Conservation (phyloP, 2,797 vertebrate species). For the Artibeus lituratus region DNA sequence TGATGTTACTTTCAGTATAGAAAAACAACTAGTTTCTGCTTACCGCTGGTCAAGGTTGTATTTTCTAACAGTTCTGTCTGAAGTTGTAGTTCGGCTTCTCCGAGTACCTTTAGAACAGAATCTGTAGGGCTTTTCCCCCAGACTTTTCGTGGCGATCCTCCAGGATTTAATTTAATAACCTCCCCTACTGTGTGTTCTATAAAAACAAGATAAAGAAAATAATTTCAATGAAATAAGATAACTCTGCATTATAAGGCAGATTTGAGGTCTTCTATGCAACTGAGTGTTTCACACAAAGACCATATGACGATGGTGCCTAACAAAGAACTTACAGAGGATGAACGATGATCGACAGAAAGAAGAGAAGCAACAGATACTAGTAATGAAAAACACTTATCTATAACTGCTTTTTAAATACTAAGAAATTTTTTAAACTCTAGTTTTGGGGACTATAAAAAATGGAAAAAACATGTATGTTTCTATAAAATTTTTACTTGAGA, state of each 20-base stretch:
- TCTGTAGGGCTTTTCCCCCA: slow-evolving; percentile 89
- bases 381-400: neutral
- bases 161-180: slow-evolving; percentile 85
- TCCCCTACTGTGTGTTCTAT: slow-evolving; percentile 88
- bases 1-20: neutral
- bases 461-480: neutral
- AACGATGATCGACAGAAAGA: neutral
- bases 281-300: neutral
- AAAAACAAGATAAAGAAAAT: slow-evolving; percentile 45
- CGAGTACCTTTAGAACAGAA: slow-evolving; percentile 88
- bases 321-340: neutral
- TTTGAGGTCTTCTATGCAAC: neutral
- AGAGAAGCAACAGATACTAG: neutral
- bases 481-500: neutral
- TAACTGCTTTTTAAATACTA: neutral
- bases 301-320: neutral
- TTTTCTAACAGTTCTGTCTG: slow-evolving; percentile 87
- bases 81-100: slow-evolving; percentile 91
- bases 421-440: neutral
- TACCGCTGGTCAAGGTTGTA: slow-evolving; percentile 77
- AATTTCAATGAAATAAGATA: neutral
- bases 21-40: slow-evolving; percentile 55
- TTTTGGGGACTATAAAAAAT: slow-evolving; percentile 13
- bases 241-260: neutral
- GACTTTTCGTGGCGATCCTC: slow-evolving; percentile 86